These are phyloP conservation scores for Notolepis coatsorum DNA, from an alignment of 2,797 vertebrate species.

Conservation along the genomic window DNA sequence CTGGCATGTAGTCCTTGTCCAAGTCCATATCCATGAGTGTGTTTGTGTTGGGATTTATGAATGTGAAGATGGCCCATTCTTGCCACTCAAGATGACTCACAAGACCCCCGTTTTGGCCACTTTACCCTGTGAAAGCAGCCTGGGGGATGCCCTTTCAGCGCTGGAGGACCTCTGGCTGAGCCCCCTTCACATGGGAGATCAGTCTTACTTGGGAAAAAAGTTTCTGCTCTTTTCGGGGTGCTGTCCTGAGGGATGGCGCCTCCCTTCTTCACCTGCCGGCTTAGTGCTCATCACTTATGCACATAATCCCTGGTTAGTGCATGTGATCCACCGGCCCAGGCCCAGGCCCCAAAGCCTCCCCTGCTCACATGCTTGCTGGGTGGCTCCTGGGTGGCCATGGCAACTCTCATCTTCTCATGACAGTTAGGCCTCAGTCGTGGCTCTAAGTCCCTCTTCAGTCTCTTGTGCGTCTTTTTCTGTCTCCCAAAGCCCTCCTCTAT, in stretches of 20 bases:
- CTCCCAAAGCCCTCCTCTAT: constrained; percentile 68
- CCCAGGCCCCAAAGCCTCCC: constrained; percentile 71
- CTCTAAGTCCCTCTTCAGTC: constrained; percentile 71
- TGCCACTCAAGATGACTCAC: constrained; percentile 90
- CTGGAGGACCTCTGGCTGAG: constrained; percentile 82
- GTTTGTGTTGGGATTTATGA: constrained; percentile 79
- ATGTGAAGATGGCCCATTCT: constrained; percentile 89
- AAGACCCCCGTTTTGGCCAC: constrained; percentile 85
- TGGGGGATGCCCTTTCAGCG: constrained; percentile 82
- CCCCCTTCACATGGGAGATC: constrained; percentile 77
- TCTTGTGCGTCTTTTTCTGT: constrained; percentile 68
- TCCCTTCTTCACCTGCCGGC: constrained; percentile 89
- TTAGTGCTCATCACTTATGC: constrained; percentile 94
- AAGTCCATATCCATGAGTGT: constrained; percentile 71
- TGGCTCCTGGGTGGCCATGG: constrained; percentile 76
- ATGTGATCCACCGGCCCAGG: constrained; percentile 80
- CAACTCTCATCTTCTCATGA: constrained; percentile 80
- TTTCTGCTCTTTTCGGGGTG: constrained; percentile 60
- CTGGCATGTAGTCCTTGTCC: constrained; percentile 45
- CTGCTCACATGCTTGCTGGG: constrained; percentile 73
- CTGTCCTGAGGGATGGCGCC: constrained; percentile 69
- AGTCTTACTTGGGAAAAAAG: constrained; percentile 78
- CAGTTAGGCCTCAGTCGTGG: constrained; percentile 77
- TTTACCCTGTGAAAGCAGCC: constrained; percentile 87
- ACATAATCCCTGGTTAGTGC: constrained; percentile 88